Evolutionary conservation across 2,113 vertebrate genomes (phyloP).

Genomic region (Lepus europaeus): DNA sequence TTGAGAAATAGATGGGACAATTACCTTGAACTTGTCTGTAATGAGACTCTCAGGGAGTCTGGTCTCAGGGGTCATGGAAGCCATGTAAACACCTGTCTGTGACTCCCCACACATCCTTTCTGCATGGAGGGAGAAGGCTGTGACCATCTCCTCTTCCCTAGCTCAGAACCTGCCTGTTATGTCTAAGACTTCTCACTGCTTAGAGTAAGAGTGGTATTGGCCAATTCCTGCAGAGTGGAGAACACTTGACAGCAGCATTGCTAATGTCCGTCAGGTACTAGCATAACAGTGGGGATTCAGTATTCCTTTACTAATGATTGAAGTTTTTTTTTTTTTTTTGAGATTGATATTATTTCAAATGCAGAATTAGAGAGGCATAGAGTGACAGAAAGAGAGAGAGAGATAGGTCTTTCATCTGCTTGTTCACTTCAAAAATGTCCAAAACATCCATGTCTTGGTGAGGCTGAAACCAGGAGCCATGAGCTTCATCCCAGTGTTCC

Average conservation of each 20-base stretch:
- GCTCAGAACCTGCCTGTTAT: not conserved
- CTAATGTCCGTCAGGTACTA: not conserved
- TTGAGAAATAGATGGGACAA: not conserved
- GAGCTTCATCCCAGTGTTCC: too few species aligned
- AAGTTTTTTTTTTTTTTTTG: too few species aligned
- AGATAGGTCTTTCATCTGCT: too few species aligned
- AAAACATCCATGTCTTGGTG: too few species aligned
- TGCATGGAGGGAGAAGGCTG: not conserved
- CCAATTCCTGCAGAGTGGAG: not conserved
- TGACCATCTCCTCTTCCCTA: not conserved
- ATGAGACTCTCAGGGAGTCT: slow-evolving; percentile 50
- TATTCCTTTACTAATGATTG: too few species aligned
- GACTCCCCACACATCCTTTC: not conserved
- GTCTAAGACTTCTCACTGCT: not conserved
- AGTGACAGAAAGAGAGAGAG: too few species aligned
- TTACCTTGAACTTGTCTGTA: slow-evolving; percentile 55
- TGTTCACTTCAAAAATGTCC: too few species aligned
- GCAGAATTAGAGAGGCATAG: too few species aligned
- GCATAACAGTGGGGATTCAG: too few species aligned
- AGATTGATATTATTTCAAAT: too few species aligned
- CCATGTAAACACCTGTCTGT: not conserved
- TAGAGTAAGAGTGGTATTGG: not conserved
- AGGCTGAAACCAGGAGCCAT: too few species aligned
- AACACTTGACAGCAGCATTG: not conserved
- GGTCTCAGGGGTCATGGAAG: not conserved